phyloP scores from a whole-genome alignment of 2,888 invertebrate genomes.

The Apamea monoglypha region DNA sequence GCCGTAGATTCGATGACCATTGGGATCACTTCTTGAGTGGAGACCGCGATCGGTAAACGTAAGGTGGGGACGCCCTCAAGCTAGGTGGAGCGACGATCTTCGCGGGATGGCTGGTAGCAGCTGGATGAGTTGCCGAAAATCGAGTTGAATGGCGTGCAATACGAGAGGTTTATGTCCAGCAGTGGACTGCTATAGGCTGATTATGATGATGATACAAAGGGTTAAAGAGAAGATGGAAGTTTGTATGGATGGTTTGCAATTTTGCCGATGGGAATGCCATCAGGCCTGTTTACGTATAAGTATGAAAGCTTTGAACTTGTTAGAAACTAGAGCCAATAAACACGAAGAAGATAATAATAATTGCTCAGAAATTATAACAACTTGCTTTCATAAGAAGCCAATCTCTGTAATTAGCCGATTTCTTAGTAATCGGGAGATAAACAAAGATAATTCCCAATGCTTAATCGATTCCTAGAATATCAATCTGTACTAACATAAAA shows the following conservation, averaged over 20 bases:
- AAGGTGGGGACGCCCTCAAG: no score
- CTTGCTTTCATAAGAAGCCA: neutral
- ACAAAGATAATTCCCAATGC: neutral
- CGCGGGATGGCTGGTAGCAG: no score
- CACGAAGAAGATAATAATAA: neutral
- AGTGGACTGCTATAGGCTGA: no score
- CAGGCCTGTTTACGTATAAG: neutral
- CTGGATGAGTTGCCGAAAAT: no score
- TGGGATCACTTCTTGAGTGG: no score
- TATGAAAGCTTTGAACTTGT: neutral
- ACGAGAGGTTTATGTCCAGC: no score
- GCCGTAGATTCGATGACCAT: no score
- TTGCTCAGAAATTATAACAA: neutral
- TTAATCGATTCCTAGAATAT: slow-evolving; percentile 20
- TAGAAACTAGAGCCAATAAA: neutral
- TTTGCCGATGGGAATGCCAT: neutral
- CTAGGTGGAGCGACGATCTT: no score
- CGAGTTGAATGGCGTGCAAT: no score
- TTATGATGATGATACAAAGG: neutral
- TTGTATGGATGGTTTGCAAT: neutral
- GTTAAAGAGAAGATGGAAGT: neutral
- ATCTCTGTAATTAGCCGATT: slow-evolving; percentile 1
- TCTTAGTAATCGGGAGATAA: neutral
- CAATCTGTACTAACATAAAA: neutral
- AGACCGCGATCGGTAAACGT: no score